A percentile compares a stretch with the other conserved stretches of the same genome.
Conservation (phyloP, 2,113 vertebrate genomes). For the Rhegmatorhina hoffmannsi region DNA sequence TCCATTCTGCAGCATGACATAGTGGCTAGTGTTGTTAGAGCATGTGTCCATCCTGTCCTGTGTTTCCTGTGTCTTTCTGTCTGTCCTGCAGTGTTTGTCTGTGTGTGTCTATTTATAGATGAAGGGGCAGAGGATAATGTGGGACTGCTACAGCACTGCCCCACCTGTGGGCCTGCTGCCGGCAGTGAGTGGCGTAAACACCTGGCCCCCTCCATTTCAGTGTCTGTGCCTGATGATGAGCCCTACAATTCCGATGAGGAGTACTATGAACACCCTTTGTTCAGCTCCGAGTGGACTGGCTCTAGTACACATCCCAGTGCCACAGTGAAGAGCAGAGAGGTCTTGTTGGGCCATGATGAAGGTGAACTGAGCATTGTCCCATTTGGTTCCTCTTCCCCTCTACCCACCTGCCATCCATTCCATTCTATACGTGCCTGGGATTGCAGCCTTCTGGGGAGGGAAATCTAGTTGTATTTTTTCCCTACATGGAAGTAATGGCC, state of each 20-base stretch:
- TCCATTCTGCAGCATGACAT: constrained; percentile 23
- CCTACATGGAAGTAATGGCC: constrained; percentile 39
- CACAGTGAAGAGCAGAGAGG: constrained; percentile 78
- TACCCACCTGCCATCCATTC: constrained; percentile 18
- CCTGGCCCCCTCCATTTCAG: constrained; percentile 92
- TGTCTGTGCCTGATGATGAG: constrained; percentile 92
- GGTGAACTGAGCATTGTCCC: constrained; percentile 93
- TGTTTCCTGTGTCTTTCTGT: constrained; percentile 66
- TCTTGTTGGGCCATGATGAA: constrained; percentile 90
- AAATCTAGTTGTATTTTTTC: constrained; percentile 30
- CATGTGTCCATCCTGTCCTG: background rate
- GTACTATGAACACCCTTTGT: constrained; percentile 94
- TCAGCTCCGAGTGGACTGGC: constrained; percentile 91
- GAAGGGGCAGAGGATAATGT: constrained; percentile 93
- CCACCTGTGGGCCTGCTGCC: constrained; percentile 76
- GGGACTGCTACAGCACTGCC: constrained; percentile 85
- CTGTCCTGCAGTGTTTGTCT: constrained; percentile 91
- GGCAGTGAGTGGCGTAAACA: constrained; percentile 82
- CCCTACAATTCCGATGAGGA: constrained; percentile 92
- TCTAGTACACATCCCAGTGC: constrained; percentile 83
- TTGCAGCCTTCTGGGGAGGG: background rate
- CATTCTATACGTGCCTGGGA: background rate
- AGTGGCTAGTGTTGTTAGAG: background rate
- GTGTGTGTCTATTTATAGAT: constrained; percentile 94
- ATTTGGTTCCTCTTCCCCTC: constrained; percentile 67